Base-by-base conservation (phyloP, 2,113 vertebrate genomes). In the Albula glossodonta region DNA sequence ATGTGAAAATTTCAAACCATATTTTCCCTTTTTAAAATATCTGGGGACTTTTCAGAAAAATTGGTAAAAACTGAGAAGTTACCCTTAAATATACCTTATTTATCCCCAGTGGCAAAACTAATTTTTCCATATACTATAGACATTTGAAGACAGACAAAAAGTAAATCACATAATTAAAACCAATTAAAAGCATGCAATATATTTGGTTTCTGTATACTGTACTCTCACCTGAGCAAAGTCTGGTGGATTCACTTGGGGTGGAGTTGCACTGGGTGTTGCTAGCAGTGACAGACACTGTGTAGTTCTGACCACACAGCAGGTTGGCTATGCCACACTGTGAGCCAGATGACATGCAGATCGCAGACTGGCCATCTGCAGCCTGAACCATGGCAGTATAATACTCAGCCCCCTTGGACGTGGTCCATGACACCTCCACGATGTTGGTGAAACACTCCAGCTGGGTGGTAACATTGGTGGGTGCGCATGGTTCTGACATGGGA, bases 361-460 rank as follows among this genome's bases (percentile, higher is more conserved):
- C 81, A 0, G 87, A 74, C 0, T 83, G 78, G 31, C 92, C 93
- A 2, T 90, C 88, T 3, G 87, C 83, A 5, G 83, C 81, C 0
- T 15, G 88, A 1, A 92, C 89, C 0, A 83, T 93, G 84, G 93
- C 92, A 0, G 87, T 93, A 88, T 95, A 94, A 84, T 90, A 92
- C 66, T 93, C 85, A 0, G 91, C 92, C 10, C 91, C 92, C 0
- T 90, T 87, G 0, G 93, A 92, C 11, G 6, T 9, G 0, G 15
- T 85, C 95, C 95, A 96, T 0, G 89, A 89, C 31, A 95, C 90
- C 83, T 90, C 86, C 0, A 90, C 93, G 0, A 95, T 94, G 91
- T 93, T 94, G 31, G 93, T 88, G 51, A 92, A 5, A 81, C 95
- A 96, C 90, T 94, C 91, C 90, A 95, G 91, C 66, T 49, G 83